Base-by-base conservation (phyloP, 2,888 invertebrate genomes). In the Zhuqinia jingwanae region DNA sequence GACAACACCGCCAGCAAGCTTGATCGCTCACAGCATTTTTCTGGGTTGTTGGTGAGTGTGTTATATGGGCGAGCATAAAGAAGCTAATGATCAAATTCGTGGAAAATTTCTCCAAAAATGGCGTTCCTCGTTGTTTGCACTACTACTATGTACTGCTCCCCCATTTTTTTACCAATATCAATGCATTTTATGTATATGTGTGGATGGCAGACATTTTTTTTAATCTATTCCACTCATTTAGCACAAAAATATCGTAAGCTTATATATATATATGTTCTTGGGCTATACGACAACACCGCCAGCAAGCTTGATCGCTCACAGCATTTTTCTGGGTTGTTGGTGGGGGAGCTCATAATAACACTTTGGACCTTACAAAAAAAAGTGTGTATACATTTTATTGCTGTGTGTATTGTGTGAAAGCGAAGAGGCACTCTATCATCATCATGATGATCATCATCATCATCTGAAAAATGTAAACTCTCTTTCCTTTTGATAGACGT, bases 391-490 rank as follows among this genome's bases (percentile, higher is more conserved):
- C 42, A 50, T 22, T 25, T 70, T 27, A 47, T 70, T 65, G 65
- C 47, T 65, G 65, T 56, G 56, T 58, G 47, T 25, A 15, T 17
- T 47, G 15, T 70, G 10, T 47, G 25, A 47, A 70, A 47, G 45
- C 45, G 22, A 68, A 27, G 70, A 84, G 30, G 65, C 56, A 77
- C 58, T 77, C 45, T 36, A 36, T 3, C 75, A 83, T 68, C 11
- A 75, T 30, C 56, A n/a, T n/a, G n/a, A n/a, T n/a, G n/a, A n/a
- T n/a, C n/a, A n/a, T n/a, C n/a, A n/a, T n/a, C n/a, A n/a, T n/a
- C n/a, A n/a, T 5, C 58, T 22, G 68, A 76, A 86, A 86, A 80
- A 80, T 80, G 85, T 80, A 86, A 86, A 80, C 80, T 65, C 45
- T 80, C 56, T 80, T 76, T 17, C 30, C 68, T 50, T 56, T 84